phyloP scores from a whole-genome alignment of 2,113 vertebrate species.

The Gymnogyps californianus region DNA sequence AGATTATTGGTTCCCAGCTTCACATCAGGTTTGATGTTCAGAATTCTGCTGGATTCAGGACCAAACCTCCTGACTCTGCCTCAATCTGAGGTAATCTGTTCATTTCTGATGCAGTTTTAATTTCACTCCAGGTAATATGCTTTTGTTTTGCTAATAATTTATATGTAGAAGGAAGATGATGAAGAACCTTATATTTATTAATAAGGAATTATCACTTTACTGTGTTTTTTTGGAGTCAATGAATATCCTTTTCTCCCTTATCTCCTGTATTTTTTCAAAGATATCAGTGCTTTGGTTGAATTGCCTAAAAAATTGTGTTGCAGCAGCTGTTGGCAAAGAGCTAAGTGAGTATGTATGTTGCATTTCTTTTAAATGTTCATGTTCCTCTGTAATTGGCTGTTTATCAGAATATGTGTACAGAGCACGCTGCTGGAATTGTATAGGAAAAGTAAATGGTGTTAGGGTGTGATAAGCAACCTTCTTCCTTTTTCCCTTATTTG shows the following conservation, averaged over 20 bases:
- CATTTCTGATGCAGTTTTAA: not conserved
- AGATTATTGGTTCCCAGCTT: not conserved
- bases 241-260: not conserved
- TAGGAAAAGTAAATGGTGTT: not conserved
- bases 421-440: not conserved
- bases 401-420: not conserved
- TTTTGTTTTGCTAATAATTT: not conserved
- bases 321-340: slow-evolving; percentile 88
- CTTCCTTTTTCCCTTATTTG: not conserved
- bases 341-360: slow-evolving; percentile 81
- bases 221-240: not conserved
- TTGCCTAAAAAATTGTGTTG: slow-evolving; percentile 89
- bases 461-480: not conserved
- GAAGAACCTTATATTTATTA: not conserved
- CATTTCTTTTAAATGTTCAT: not conserved
- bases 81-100: not conserved
- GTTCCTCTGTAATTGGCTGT: not conserved
- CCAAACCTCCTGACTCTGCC: not conserved
- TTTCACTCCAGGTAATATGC: not conserved
- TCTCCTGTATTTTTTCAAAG: slow-evolving; percentile 64
- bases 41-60: not conserved
- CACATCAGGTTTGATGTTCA: not conserved
- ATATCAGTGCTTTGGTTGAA: slow-evolving; percentile 85
- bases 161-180: not conserved
- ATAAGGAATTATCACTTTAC: not conserved